Conservation (phyloP, 1,140 invertebrate species). For the Drosophila orena region DNA sequence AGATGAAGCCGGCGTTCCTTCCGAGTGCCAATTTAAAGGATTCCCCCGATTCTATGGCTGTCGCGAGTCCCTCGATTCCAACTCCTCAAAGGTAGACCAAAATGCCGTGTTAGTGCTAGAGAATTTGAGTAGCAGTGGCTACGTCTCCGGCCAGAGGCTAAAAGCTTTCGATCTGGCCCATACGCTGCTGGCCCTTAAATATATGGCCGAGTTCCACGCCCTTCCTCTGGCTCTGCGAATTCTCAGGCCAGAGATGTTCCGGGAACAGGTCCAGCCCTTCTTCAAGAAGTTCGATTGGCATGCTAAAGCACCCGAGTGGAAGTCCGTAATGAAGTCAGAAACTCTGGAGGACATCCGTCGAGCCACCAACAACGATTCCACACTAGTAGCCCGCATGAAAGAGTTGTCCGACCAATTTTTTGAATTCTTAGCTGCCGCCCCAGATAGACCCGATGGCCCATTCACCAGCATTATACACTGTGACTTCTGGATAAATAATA, state of each 20-base stretch:
- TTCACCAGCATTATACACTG: constrained; percentile 87
- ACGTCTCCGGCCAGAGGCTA: constrained; percentile 85
- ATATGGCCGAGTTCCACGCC: constrained; percentile 87
- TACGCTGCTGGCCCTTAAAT: constrained; percentile 84
- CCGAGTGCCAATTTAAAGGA: constrained; percentile 84
- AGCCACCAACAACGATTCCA: constrained; percentile 50
- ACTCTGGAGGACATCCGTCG: constrained; percentile 53
- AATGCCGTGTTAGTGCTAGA: constrained; percentile 87
- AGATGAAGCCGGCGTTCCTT: constrained; percentile 81
- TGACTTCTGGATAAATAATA: constrained; percentile 89
- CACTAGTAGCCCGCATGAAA: constrained; percentile 23
- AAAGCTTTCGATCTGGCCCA: constrained; percentile 85
- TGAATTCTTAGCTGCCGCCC: constrained; percentile 39
- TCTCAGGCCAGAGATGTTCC: constrained; percentile 85
- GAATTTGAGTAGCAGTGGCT: constrained; percentile 86
- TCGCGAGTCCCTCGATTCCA: constrained; percentile 84
- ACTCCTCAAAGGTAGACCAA: constrained; percentile 85
- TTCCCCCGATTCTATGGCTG: constrained; percentile 86
- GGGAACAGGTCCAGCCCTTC: constrained; percentile 81
- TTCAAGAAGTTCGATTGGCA: constrained; percentile 78
- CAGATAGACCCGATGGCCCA: constrained; percentile 41
- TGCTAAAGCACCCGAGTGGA: constrained; percentile 52
- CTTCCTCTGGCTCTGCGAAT: constrained; percentile 86
- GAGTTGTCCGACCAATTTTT: constrained; percentile 57
- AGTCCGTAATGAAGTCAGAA: constrained; percentile 56